A percentile compares a stretch with the other conserved stretches of the same genome.
These are phyloP conservation scores for Catamblyrhynchus diadema DNA, from an alignment of 2,797 vertebrate species.

Conservation along the genomic window DNA sequence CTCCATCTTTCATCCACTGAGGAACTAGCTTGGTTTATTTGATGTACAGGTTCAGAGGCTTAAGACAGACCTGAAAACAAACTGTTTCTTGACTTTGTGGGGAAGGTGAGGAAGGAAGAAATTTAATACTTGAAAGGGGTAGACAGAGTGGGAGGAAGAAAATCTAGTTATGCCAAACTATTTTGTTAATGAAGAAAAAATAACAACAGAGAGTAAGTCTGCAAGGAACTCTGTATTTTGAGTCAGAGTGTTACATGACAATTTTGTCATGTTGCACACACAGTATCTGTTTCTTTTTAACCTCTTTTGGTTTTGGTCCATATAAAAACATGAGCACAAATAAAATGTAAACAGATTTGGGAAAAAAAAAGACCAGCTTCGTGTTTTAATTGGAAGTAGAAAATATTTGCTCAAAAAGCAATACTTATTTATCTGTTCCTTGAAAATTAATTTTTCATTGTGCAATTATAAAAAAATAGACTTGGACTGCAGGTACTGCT, in stretches of 20 bases:
- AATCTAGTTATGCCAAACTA: not conserved
- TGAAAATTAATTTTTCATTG: not conserved
- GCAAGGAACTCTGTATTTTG: not conserved
- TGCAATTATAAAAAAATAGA: not conserved
- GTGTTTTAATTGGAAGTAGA: not conserved
- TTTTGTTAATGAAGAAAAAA: conserved; percentile 10
- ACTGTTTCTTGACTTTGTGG: not conserved
- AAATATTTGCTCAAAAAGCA: not conserved
- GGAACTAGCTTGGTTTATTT: conserved; percentile 44
- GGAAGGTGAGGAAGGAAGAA: conserved; percentile 25
- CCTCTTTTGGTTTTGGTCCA: not conserved
- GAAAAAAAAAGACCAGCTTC: not conserved
- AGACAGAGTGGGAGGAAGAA: not conserved
- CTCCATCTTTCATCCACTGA: conserved; percentile 28
- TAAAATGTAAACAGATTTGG: not conserved
- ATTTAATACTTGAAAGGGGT: not conserved
- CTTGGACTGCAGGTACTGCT: not conserved
- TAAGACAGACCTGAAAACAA: conserved; percentile 26
- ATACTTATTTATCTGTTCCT: not conserved
- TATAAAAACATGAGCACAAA: not conserved
- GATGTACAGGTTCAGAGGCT: not conserved
- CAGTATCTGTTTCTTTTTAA: not conserved
- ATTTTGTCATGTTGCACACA: not conserved
- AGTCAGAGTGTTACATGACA: not conserved
- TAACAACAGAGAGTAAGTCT: not conserved